Evolutionary conservation across 2,888 invertebrate genomes (phyloP).

Genomic region (Drosophila acutilabella): DNA sequence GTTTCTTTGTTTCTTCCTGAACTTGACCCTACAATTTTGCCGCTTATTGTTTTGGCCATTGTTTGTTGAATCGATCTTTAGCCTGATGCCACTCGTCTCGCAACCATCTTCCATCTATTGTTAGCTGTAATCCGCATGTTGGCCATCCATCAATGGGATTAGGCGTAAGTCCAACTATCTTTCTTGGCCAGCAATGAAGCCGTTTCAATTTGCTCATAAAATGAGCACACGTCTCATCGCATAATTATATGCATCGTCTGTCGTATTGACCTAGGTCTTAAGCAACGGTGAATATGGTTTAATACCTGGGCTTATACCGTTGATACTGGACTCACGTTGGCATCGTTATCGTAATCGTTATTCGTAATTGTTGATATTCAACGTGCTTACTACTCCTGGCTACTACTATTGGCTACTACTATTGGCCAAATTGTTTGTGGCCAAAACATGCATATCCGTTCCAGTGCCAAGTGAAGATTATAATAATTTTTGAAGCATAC

Average conservation of each 20-base stretch:
- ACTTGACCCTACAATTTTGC: constrained; percentile 21
- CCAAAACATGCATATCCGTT: constrained; percentile 47
- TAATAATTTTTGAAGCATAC: constrained; percentile 17
- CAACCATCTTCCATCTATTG: not conserved
- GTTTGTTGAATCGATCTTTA: constrained; percentile 23
- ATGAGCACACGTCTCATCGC: constrained; percentile 30
- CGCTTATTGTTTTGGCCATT: constrained; percentile 25
- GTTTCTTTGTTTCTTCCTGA: not conserved
- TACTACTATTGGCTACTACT: too few relatives aligned
- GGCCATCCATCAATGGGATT: constrained; percentile 39
- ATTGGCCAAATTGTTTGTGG: constrained; percentile 67
- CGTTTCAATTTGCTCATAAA: constrained; percentile 42
- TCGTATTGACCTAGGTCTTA: constrained; percentile 18
- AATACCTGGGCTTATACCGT: constrained; percentile 11
- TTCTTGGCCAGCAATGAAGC: constrained; percentile 36
- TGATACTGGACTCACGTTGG: constrained; percentile 37
- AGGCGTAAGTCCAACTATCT: constrained; percentile 15
- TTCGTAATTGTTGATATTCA: constrained; percentile 13
- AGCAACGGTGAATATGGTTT: constrained; percentile 25
- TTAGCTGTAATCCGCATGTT: constrained; percentile 32
- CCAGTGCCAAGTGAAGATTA: constrained; percentile 19
- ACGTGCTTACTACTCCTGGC: constrained; percentile 19
- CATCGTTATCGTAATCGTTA: constrained; percentile 39
- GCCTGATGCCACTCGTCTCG: constrained; percentile 9
- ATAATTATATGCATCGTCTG: constrained; percentile 16